phyloP scores from a whole-genome alignment of 2,888 invertebrate genomes.

The Brenthis ino region DNA sequence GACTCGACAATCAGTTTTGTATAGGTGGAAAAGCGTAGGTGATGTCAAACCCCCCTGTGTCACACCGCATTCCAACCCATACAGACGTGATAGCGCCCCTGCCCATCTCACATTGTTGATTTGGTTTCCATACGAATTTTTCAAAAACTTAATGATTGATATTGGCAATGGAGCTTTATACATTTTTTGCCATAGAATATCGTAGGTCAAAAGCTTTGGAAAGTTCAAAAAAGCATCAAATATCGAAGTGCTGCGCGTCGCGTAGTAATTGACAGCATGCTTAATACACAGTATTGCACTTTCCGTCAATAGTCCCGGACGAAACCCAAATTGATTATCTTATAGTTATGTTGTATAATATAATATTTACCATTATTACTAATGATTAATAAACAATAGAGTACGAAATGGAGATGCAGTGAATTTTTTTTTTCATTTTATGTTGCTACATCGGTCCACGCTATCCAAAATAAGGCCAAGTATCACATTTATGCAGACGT shows the following conservation, averaged over 20 bases:
- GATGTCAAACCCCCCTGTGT: conserved; percentile 35
- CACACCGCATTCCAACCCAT: conserved; percentile 34
- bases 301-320: conserved; percentile 29
- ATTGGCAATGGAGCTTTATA: conserved; percentile 17
- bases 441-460: too few species aligned
- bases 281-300: conserved; percentile 32
- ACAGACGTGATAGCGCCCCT: conserved; percentile 19
- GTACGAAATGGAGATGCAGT: too few species aligned
- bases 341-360: too few species aligned
- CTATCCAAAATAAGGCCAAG: too few species aligned
- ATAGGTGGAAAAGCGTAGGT: conserved; percentile 36
- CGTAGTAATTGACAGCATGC: conserved; percentile 36
- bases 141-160: conserved; percentile 26
- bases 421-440: too few species aligned
- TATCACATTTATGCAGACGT: too few species aligned
- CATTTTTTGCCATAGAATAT: conserved; percentile 35
- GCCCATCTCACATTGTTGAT: conserved; percentile 39
- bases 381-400: too few species aligned
- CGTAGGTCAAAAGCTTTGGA: conserved; percentile 38
- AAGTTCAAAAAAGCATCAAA: conserved; percentile 31
- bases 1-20: too few species aligned
- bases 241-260: conserved; percentile 29
- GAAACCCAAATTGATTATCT: conserved; percentile 28
- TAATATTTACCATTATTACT: too few species aligned
- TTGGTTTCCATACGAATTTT: conserved; percentile 40